Base-by-base conservation (phyloP, 2,888 invertebrate species). In the Thysanoteuthis rhombus region DNA sequence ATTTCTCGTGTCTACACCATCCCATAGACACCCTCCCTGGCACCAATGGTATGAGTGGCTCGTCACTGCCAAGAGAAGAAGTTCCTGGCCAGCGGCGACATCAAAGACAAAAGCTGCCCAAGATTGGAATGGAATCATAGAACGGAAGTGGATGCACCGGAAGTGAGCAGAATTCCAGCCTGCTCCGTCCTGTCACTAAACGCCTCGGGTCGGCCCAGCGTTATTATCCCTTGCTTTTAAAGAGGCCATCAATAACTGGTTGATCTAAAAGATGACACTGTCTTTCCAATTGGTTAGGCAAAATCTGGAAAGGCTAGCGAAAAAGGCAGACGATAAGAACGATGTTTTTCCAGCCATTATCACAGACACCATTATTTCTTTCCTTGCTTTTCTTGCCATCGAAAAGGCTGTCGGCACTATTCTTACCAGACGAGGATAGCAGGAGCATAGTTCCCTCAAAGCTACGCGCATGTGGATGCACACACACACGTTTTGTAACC, bases 91-190 rank as follows among this genome's bases (percentile, higher is more conserved):
- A 36, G n/a, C 36, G 75, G 75, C 75, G 36, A 75, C 75, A 75
- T 75, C 75, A 75, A 75, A 75, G 75, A 75, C 75, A 75, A 75
- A 75, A 75, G 75, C n/a, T 75, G n/a, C n/a, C 75, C 75, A 75
- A 75, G 75, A 75, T 75, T 75, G 75, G 75, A 75, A 75, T 75
- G 75, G 75, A 75, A 75, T n/a, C 36, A n/a, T n/a, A n/a, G 75
- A 36, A n/a, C 75, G 75, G 75, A 75, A 75, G 75, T 75, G n/a
- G 75, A 75, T 75, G 75, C 36, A 75, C 75, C 75, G 75, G 75
- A 75, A 75, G 75, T 36, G n/a, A n/a, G 36, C n/a, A 75, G 75
- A 75, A 75, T 75, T 75, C n/a, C 12, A n/a, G 75, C 4, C 75
- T 75, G 75, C 75, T 75, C 36, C 75, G 75, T 75, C n/a, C 75